phyloP scores from a whole-genome alignment of 2,113 vertebrate species.

The Vidua macroura region DNA sequence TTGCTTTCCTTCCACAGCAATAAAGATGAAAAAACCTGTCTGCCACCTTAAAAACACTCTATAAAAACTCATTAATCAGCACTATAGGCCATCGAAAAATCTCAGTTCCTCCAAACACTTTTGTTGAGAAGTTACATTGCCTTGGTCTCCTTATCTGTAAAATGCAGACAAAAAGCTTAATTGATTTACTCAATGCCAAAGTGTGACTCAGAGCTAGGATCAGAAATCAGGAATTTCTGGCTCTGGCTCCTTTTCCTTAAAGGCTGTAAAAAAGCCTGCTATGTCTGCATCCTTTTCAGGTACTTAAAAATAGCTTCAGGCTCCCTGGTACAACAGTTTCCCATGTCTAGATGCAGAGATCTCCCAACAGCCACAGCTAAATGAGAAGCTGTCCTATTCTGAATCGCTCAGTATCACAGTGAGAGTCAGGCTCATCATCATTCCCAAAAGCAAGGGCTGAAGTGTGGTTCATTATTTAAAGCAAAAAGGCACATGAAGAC shows the following conservation, averaged over 20 bases:
- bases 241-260: background rate
- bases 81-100: background rate
- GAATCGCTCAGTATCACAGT: background rate
- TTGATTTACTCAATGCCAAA: conserved; percentile 21
- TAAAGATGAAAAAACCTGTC: background rate
- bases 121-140: background rate
- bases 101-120: background rate
- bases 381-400: background rate
- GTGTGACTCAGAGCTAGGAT: conserved; percentile 40
- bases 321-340: background rate
- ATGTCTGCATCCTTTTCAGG: conserved; percentile 7
- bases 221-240: conserved; percentile 34
- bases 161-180: conserved; percentile 28
- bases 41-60: background rate
- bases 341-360: background rate
- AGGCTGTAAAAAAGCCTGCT: background rate
- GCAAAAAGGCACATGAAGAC: background rate
- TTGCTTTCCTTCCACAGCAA: background rate
- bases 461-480: background rate
- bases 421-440: background rate
- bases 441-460: background rate
- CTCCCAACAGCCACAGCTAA: background rate
- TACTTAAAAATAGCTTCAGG: background rate
- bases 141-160: conserved; percentile 24
- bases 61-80: conserved; percentile 3